Base-by-base conservation (phyloP, 1,140 invertebrate species). In the Cotesia typhae region DNA sequence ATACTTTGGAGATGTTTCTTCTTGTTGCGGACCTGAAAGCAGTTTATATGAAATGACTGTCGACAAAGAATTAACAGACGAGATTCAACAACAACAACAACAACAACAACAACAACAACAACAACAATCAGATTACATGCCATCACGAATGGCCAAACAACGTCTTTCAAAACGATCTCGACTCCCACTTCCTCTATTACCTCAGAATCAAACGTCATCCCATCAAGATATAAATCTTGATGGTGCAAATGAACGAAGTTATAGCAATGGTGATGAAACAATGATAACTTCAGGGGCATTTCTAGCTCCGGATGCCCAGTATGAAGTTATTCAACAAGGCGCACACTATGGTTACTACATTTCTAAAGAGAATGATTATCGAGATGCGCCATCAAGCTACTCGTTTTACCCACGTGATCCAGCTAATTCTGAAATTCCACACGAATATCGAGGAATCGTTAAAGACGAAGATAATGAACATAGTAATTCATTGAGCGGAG, bases 1-100 rank as follows among this genome's bases (percentile, higher is more conserved):
- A 1, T 95, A 95, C 80, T 95, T 95, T 81, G 94, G 93, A 1
- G 93, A 95, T 78, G 93, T 94, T 0, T 94, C 93, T n/a, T 95
- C 93, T 64, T 94, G 93, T 79, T 94, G 93, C 76, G 84, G 85
- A 4, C 84, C 84, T 0, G 85, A 87, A 28, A 86, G 84, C 55
- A 85, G 85, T 70, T 85, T 85, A 53, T 85, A 87, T 66, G 85
- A 87, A 69, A 71, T 87, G 12, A 81, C 83, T 14, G 79, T 85
- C 7, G 85, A 86, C 5, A 87, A 86, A 68, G 85, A 87, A 6
- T 47, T 60, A 53, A 57, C 28, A 36, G 35, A 55, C 7, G 52
- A 66, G 10, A 51, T 37, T 10, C 70, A 71, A 10, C 70, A 66
- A 55, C 38, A 41, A 4, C 38, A 41, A 41, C 38, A 41, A 41